Percentiles rank a stretch among this genome's conserved stretches.
These are phyloP conservation scores for Pseudopipra pipra DNA, from an alignment of 2,113 vertebrate genomes.

Conservation along the genomic window DNA sequence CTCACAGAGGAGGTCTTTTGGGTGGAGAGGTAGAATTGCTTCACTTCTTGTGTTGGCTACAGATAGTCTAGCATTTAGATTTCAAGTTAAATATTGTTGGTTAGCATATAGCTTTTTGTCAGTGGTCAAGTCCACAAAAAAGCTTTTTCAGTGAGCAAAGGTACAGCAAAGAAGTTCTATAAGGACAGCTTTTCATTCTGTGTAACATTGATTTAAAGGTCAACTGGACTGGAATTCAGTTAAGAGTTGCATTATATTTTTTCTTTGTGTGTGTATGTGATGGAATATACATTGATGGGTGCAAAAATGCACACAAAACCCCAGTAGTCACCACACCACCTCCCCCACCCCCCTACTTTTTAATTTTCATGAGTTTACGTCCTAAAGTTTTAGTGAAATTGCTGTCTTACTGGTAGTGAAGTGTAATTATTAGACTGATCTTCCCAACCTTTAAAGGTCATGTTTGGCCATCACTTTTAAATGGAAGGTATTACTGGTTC, in stretches of 20 bases:
- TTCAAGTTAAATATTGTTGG: background rate
- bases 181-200: conserved; percentile 34
- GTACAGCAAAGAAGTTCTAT: conserved; percentile 19
- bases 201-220: conserved; percentile 55
- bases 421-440: background rate
- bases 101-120: conserved; percentile 56
- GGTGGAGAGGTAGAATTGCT: conserved; percentile 94
- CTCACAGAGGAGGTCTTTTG: conserved; percentile 88
- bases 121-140: conserved; percentile 77
- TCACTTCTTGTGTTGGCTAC: conserved; percentile 78
- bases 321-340: background rate
- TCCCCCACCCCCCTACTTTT: background rate
- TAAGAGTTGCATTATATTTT: background rate
- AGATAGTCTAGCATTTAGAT: conserved; percentile 83
- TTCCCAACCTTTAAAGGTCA: background rate
- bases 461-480: background rate
- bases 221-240: conserved; percentile 62
- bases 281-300: background rate
- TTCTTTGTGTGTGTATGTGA: background rate
- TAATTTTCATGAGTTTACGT: background rate
- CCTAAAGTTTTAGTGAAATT: background rate
- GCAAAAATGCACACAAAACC: background rate
- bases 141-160: conserved; percentile 34
- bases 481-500: background rate
- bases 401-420: background rate